Conservation (phyloP, 2,797 vertebrate species). For the Pantherophis vulpinus region DNA sequence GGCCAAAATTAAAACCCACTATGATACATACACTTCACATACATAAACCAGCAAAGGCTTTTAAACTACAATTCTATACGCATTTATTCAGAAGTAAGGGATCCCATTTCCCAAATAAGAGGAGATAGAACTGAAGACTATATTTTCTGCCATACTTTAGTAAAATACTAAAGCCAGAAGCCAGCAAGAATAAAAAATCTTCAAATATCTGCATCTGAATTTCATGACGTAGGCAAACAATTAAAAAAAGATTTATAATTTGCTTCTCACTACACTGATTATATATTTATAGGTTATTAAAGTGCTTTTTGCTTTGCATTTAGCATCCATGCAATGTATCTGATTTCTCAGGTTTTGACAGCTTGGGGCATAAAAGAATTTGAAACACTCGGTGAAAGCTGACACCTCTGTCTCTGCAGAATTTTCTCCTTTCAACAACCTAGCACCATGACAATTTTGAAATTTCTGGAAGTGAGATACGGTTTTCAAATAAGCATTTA, state of each 20-base stretch:
- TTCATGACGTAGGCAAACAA: not conserved
- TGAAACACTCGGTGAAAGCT: constrained; percentile 46
- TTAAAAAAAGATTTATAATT: constrained; percentile 32
- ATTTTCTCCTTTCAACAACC: constrained; percentile 39
- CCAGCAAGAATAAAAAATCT: constrained; percentile 9
- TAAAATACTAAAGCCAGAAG: not conserved
- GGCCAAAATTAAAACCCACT: no score
- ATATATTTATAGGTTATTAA: constrained; percentile 28
- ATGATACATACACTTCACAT: not conserved
- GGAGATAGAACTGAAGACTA: not conserved
- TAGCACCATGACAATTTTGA: constrained; percentile 56
- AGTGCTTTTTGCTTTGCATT: constrained; percentile 19
- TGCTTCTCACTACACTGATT: not conserved
- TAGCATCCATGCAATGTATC: constrained; percentile 37
- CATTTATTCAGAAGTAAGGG: not conserved
- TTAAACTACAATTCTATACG: not conserved
- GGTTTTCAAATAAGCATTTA: constrained; percentile 75
- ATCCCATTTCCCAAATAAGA: not conserved
- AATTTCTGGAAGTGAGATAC: constrained; percentile 64
- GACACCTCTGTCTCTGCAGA: constrained; percentile 31
- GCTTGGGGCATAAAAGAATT: constrained; percentile 46
- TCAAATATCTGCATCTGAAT: not conserved
- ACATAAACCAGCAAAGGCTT: not conserved
- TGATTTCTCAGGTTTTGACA: constrained; percentile 42
- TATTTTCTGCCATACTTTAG: not conserved